A percentile compares a stretch with the other conserved stretches of the same genome.
These are phyloP conservation scores for Matsumyia berberina DNA, from an alignment of 2,888 invertebrate genomes.

Conservation along the genomic window DNA sequence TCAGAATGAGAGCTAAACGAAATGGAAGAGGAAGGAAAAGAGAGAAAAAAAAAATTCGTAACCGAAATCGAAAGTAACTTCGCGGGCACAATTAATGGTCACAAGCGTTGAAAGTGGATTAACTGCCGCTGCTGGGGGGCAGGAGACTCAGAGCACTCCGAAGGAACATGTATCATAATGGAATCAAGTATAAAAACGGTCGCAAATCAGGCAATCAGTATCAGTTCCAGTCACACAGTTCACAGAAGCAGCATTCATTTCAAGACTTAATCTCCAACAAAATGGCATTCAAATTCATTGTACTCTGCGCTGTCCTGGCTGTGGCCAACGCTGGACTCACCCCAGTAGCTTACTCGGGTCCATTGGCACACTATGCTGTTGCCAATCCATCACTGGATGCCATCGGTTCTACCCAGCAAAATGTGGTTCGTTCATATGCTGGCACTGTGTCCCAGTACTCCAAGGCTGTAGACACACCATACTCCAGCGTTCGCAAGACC, in stretches of 20 bases:
- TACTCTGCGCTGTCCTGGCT: conserved; percentile 87
- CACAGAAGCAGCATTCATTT: conserved; percentile 51
- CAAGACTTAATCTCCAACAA: conserved; percentile 26
- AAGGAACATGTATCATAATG: conserved; percentile 32
- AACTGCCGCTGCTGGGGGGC: conserved; percentile 36
- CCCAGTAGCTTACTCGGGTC: conserved; percentile 77
- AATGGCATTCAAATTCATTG: conserved; percentile 85
- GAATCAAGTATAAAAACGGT: conserved; percentile 60
- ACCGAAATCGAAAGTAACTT: conserved; percentile 69
- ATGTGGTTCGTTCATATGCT: conserved; percentile 85
- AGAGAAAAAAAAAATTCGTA: conserved; percentile 29
- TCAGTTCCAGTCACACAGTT: conserved; percentile 63
- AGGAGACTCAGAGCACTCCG: conserved; percentile 5
- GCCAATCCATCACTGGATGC: conserved; percentile 81
- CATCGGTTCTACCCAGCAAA: conserved; percentile 84
- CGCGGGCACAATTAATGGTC: conserved; percentile 56
- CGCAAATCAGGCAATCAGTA: conserved; percentile 31
- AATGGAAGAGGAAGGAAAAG: conserved; percentile 3
- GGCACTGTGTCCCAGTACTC: conserved; percentile 85
- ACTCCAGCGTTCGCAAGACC: conserved; percentile 86
- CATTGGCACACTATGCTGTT: conserved; percentile 77
- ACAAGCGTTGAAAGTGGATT: conserved; percentile 66
- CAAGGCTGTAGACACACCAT: conserved; percentile 86
- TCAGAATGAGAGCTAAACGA: conserved; percentile 39
- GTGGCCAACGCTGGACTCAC: conserved; percentile 87